Evolutionary conservation across 2,113 vertebrate genomes (phyloP).

Genomic region (Nematolebias whitei): DNA sequence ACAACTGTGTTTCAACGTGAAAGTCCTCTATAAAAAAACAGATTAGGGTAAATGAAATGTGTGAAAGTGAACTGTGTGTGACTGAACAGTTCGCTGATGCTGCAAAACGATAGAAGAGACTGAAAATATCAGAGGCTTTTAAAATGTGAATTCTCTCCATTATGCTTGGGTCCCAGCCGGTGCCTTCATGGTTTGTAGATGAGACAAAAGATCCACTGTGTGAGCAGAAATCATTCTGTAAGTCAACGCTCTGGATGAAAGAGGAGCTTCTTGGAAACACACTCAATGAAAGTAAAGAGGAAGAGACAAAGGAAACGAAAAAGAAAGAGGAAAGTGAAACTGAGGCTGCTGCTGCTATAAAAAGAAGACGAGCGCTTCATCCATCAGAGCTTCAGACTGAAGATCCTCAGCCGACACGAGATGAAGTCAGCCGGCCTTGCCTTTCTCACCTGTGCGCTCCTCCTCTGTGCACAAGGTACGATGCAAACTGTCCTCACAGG

Average conservation of each 20-base stretch:
- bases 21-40: too few relatives aligned
- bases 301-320: conserved; percentile 9
- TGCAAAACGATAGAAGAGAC: too few relatives aligned
- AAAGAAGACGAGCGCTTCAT: not conserved
- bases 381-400: conserved; percentile 8
- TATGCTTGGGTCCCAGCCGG: not conserved
- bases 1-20: too few relatives aligned
- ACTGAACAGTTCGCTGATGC: too few relatives aligned
- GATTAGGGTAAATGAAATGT: too few relatives aligned
- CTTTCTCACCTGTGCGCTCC: conserved; percentile 9
- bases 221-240: not conserved
- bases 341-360: not conserved
- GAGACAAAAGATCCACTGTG: not conserved
- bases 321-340: conserved; percentile 1
- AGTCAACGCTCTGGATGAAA: not conserved
- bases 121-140: not conserved
- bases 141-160: not conserved
- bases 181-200: not conserved
- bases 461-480: conserved; percentile 41
- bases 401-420: conserved; percentile 1
- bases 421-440: conserved; percentile 17
- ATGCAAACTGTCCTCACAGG: not conserved
- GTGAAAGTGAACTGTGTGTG: too few relatives aligned
- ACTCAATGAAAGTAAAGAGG: not conserved
- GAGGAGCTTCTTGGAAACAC: conserved; percentile 7